phyloP scores from a whole-genome alignment of 2,113 vertebrate genomes.

The Bostrychus sinensis region DNA sequence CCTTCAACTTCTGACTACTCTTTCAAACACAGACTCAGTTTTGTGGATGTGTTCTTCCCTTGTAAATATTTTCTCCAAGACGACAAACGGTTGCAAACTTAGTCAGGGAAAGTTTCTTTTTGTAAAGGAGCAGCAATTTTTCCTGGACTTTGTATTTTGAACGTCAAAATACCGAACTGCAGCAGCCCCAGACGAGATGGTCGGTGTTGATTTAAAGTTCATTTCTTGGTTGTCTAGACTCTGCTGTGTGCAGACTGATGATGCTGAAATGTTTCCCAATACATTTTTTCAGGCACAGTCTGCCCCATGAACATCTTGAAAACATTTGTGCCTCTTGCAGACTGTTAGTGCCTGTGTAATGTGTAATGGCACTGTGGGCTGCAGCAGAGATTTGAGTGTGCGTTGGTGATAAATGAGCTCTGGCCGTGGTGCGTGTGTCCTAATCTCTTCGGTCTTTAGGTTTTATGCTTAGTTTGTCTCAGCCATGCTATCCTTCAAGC shows the following conservation, averaged over 20 bases:
- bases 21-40: too few relatives aligned
- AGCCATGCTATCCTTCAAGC: slow-evolving; percentile 37
- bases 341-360: not conserved
- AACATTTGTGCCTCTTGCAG: slow-evolving; percentile 1
- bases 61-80: not conserved
- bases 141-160: not conserved
- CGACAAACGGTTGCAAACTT: not conserved
- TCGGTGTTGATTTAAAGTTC: slow-evolving; percentile 13
- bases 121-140: not conserved
- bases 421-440: slow-evolving; percentile 14
- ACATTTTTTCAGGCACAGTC: not conserved
- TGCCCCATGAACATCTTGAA: slow-evolving; percentile 2
- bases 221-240: slow-evolving; percentile 14
- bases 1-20: too few relatives aligned
- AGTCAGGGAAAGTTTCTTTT: not conserved
- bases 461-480: slow-evolving; percentile 46
- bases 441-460: slow-evolving; percentile 24
- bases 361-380: slow-evolving; percentile 9
- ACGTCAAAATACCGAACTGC: not conserved
- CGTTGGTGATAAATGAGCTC: slow-evolving; percentile 26
- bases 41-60: too few relatives aligned
- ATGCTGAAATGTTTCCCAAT: slow-evolving; percentile 1
- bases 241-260: slow-evolving; percentile 3
- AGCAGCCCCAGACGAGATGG: not conserved
- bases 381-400: slow-evolving; percentile 8